phyloP scores from a whole-genome alignment of 2,113 vertebrate genomes.

The Aspidoscelis tigris region DNA sequence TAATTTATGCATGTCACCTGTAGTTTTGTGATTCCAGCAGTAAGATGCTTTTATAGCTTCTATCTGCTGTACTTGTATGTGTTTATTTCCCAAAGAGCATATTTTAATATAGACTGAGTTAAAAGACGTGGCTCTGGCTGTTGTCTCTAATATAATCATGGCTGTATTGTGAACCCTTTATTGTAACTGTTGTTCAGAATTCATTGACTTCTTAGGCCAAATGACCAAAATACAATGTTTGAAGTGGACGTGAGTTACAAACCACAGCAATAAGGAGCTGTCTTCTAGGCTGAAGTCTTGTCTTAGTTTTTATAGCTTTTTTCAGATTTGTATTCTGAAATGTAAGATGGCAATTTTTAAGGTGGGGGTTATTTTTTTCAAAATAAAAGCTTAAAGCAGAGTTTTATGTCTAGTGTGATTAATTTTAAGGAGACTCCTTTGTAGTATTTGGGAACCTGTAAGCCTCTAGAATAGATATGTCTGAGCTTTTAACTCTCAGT shows the following conservation, averaged over 20 bases:
- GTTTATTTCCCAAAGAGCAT: slow-evolving; percentile 33
- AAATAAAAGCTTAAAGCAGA: slow-evolving; percentile 70
- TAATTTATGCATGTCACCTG: slow-evolving; percentile 59
- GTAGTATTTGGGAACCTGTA: neutral
- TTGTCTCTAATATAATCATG: slow-evolving; percentile 46
- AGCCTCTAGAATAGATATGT: neutral
- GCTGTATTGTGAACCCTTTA: slow-evolving; percentile 64
- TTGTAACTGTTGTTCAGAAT: slow-evolving; percentile 67
- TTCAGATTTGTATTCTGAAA: slow-evolving; percentile 70
- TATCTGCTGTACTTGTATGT: slow-evolving; percentile 56
- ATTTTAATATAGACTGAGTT: slow-evolving; percentile 51
- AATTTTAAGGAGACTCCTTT: slow-evolving; percentile 40
- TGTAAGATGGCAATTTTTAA: slow-evolving; percentile 59
- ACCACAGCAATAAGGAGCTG: slow-evolving; percentile 69
- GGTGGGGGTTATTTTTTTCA: slow-evolving; percentile 52
- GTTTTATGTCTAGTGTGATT: slow-evolving; percentile 32
- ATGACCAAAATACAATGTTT: slow-evolving; percentile 48
- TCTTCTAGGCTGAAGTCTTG: slow-evolving; percentile 66
- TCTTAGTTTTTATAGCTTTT: slow-evolving; percentile 54
- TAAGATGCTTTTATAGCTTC: slow-evolving; percentile 55
- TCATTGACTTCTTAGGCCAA: slow-evolving; percentile 28
- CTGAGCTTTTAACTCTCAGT: neutral
- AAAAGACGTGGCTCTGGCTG: slow-evolving; percentile 52
- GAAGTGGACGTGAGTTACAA: slow-evolving; percentile 61
- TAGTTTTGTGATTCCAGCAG: slow-evolving; percentile 63